Base-by-base conservation (phyloP, 2,113 vertebrate genomes). In the Seriola aureovittata region DNA sequence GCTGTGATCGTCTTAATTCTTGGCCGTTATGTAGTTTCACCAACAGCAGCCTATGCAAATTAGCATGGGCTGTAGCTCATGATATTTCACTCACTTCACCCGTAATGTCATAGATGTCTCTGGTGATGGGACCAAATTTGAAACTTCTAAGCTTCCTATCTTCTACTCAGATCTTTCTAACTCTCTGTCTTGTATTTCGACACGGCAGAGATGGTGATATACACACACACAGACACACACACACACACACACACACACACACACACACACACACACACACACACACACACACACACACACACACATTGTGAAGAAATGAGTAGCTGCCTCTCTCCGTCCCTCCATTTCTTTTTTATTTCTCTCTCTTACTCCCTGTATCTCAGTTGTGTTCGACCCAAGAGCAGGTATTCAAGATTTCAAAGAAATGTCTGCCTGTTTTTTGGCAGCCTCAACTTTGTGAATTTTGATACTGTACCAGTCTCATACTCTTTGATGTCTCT, bases 351-450 rank as follows among this genome's bases (percentile, higher is more conserved):
- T 16, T 62, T 52, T n/a, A 65, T 55, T 52, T 60, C 55, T 58
- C 64, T 78, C 29, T 62, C 71, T 48, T 64, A 6, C n/a, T 66
- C 58, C 55, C 71, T 62, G 57, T 77, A 80, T 89, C 50, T 74
- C 75, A 64, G 73, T 81, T 85, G 78, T 90, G 82, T 81, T 89
- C 74, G 48, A 57, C 84, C 76, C 79, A 21, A 87, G 82, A 89
- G 79, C 87, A 89, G 87, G 87, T 87, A 84, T 88, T 92, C n/a
- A 46, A 78, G 85, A 88, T 92, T 90, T 93, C 85, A 91, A 90
- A 93, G 84, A 80, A 72, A 65, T 25, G 58, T 84, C 82, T 86
- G 77, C 60, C 73, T 64, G 63, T 83, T 84, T 67, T 75, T 81
- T 86, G 83, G 65, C 85, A 84, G 78, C 71, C 74, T 88, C 21